Conservation (phyloP, 1,140 invertebrate species). For the Triops longicaudatus region DNA sequence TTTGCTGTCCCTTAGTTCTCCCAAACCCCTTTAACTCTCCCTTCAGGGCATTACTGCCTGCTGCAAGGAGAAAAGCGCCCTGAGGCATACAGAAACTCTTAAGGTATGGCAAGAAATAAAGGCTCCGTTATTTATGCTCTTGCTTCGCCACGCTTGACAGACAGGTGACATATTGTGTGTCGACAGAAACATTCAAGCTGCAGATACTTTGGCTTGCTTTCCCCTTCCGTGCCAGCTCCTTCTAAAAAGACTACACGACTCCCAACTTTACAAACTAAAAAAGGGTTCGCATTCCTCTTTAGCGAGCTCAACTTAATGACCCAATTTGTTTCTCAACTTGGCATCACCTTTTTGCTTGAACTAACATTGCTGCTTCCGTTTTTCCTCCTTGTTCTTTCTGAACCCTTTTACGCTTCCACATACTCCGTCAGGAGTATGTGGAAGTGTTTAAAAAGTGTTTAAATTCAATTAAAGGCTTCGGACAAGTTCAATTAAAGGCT, state of each 20-base stretch:
- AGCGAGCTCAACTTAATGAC: slow-evolving; percentile 11
- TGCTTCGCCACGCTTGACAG: background rate
- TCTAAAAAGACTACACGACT: too few relatives aligned
- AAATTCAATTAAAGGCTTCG: too few relatives aligned
- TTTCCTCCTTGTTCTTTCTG: background rate
- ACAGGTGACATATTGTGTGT: slow-evolving; percentile 11
- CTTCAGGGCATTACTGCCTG: too few relatives aligned
- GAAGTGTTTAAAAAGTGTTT: too few relatives aligned
- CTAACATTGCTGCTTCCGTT: background rate
- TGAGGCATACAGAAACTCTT: too few relatives aligned
- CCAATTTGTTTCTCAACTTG: slow-evolving; percentile 13
- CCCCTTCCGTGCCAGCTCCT: background rate
- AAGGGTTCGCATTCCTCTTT: background rate
- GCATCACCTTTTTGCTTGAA: slow-evolving; percentile 11
- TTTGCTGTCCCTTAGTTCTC: background rate
- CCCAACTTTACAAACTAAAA: background rate
- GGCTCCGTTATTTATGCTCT: background rate
- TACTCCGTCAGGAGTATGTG: too few relatives aligned
- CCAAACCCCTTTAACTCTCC: background rate
- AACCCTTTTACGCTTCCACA: background rate
- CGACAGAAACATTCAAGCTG: slow-evolving; percentile 11
- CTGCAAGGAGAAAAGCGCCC: too few relatives aligned
- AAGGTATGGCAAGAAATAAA: too few relatives aligned
- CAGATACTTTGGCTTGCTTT: background rate
- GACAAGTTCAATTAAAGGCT: too few relatives aligned